phyloP scores from a whole-genome alignment of 2,888 invertebrate genomes.

The Eugnorisma glareosa region DNA sequence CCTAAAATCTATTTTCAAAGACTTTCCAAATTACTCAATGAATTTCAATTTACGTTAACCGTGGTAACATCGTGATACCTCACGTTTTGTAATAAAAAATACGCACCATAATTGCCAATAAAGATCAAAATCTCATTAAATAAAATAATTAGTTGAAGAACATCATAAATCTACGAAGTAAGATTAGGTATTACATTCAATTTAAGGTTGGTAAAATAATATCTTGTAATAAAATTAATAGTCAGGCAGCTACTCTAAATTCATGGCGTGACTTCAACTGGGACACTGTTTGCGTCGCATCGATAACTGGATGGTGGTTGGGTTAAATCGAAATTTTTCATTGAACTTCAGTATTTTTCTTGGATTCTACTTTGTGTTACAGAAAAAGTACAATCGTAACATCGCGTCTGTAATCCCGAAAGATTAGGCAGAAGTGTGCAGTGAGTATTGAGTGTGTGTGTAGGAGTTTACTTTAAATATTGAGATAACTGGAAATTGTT shows the following conservation, averaged over 20 bases:
- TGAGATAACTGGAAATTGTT: no score
- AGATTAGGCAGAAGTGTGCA: not conserved
- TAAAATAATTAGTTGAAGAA: slow-evolving; percentile 44
- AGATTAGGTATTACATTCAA: slow-evolving; percentile 56
- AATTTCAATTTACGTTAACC: not conserved
- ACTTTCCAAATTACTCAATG: not conserved
- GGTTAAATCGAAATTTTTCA: not conserved
- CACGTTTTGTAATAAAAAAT: slow-evolving; percentile 22
- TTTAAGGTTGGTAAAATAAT: slow-evolving; percentile 60
- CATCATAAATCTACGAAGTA: slow-evolving; percentile 52
- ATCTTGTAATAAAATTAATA: slow-evolving; percentile 58
- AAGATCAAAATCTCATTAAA: slow-evolving; percentile 35
- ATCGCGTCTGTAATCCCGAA: not conserved
- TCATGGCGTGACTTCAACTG: slow-evolving; percentile 43
- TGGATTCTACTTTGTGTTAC: not conserved
- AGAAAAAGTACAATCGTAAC: not conserved
- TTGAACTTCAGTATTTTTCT: not conserved
- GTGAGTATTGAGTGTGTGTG: no score
- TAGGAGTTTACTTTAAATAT: no score
- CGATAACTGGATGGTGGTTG: slow-evolving; percentile 38
- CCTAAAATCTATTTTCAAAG: not conserved
- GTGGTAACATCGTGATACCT: not conserved
- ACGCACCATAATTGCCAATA: slow-evolving; percentile 17
- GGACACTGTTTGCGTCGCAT: slow-evolving; percentile 38
- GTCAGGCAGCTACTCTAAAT: slow-evolving; percentile 52